These are phyloP conservation scores for Lasioglossum oenotherae DNA, from an alignment of 2,888 invertebrate genomes.

Conservation along the genomic window DNA sequence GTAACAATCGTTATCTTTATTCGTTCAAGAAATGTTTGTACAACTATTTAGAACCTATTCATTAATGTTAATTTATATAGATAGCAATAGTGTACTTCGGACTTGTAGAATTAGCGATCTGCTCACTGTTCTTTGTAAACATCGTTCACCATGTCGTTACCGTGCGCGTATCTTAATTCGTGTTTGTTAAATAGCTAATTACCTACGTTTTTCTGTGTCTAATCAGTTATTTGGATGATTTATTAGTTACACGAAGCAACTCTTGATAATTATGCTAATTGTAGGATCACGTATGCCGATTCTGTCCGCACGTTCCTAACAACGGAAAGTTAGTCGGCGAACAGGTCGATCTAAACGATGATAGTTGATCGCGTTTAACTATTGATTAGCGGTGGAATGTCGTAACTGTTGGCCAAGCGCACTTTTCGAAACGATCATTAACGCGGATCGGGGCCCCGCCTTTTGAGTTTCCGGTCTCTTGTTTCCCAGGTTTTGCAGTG, in stretches of 20 bases:
- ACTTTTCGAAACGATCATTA: constrained; percentile 44
- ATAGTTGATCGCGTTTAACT: constrained; percentile 1
- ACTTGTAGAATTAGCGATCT: not conserved
- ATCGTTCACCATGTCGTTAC: not conserved
- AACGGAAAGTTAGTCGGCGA: not conserved
- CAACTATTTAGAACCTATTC: not conserved
- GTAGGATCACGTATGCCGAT: not conserved
- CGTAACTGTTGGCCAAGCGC: not conserved
- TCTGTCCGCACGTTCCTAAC: not conserved
- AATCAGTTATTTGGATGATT: not conserved
- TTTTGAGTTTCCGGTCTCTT: constrained; percentile 39
- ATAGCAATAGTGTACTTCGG: no score
- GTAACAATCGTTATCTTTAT: not conserved
- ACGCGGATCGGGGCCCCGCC: constrained; percentile 25
- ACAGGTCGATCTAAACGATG: not conserved
- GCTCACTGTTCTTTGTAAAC: not conserved
- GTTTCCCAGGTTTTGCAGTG: constrained; percentile 38
- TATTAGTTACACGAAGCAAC: not conserved
- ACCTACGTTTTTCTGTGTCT: not conserved
- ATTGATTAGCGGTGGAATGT: constrained; percentile 7
- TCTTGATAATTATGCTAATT: not conserved
- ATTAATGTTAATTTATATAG: not conserved
- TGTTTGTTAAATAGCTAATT: not conserved
- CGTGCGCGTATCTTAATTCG: not conserved
- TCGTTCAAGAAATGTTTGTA: not conserved